Percentiles rank a stretch among this genome's conserved stretches.
Conservation (phyloP, 2,797 vertebrate genomes). For the Malurus leucopterus region DNA sequence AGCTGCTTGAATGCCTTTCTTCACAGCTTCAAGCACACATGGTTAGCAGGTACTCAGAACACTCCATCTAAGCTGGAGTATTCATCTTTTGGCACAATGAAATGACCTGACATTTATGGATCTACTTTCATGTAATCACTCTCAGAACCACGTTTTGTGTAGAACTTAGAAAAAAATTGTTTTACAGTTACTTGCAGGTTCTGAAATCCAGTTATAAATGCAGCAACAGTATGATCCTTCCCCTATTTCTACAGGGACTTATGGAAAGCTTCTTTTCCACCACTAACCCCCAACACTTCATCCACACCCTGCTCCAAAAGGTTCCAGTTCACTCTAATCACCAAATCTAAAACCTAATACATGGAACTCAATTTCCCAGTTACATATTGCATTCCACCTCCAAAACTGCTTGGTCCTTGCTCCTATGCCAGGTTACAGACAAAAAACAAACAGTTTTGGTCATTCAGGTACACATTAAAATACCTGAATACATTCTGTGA, state of each 20-base stretch:
- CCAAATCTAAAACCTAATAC: neutral
- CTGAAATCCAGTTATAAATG: neutral
- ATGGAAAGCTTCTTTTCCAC: neutral
- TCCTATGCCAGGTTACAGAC: neutral
- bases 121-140: neutral
- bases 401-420: neutral
- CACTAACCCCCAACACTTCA: neutral
- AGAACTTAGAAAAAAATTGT: neutral
- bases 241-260: neutral
- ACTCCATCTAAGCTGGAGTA: neutral
- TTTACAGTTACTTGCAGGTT: neutral
- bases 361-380: neutral
- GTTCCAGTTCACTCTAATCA: neutral
- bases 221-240: neutral
- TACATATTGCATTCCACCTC: neutral
- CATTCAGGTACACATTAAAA: neutral
- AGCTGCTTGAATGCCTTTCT: neutral
- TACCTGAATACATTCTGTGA: neutral
- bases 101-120: neutral
- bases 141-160: neutral
- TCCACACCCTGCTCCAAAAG: neutral
- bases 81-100: neutral
- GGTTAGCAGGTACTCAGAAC: neutral
- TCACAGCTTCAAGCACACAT: neutral
- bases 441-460: neutral